Conservation (phyloP, 1,140 invertebrate species). For the Rhizoglyphus robini region DNA sequence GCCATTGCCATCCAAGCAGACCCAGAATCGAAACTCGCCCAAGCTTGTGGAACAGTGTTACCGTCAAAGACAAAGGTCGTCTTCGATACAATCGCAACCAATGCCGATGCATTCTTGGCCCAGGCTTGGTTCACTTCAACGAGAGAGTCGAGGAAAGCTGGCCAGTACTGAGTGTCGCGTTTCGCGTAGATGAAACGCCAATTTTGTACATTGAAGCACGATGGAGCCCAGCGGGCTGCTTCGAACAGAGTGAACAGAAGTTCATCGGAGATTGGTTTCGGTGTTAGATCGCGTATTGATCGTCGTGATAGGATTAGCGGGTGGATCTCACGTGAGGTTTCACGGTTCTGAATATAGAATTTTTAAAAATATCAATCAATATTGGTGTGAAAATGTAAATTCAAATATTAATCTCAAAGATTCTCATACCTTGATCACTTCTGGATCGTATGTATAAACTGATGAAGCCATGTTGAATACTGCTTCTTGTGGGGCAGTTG, state of each 20-base stretch:
- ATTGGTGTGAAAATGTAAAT: neutral
- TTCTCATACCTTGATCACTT: neutral
- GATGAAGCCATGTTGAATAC: neutral
- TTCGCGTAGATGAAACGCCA: constrained; percentile 13
- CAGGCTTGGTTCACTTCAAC: neutral
- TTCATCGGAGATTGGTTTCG: neutral
- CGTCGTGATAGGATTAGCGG: neutral
- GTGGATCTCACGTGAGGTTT: neutral
- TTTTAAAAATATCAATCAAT: neutral
- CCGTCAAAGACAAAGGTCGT: neutral
- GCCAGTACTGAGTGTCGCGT: neutral
- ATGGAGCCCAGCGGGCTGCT: constrained; percentile 14
- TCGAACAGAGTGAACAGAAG: constrained; percentile 2
- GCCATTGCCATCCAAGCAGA: constrained; percentile 15
- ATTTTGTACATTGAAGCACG: constrained; percentile 4
- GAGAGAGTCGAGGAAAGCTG: neutral
- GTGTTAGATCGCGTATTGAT: constrained; percentile 9
- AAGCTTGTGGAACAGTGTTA: neutral
- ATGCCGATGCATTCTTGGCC: neutral
- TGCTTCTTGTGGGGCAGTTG: neutral
- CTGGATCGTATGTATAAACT: neutral
- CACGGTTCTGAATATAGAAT: neutral
- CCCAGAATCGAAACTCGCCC: constrained; percentile 4
- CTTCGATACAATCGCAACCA: constrained; percentile 5
- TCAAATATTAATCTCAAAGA: neutral